Conservation (phyloP, 2,797 vertebrate species). For the Danio jaintianensis region DNA sequence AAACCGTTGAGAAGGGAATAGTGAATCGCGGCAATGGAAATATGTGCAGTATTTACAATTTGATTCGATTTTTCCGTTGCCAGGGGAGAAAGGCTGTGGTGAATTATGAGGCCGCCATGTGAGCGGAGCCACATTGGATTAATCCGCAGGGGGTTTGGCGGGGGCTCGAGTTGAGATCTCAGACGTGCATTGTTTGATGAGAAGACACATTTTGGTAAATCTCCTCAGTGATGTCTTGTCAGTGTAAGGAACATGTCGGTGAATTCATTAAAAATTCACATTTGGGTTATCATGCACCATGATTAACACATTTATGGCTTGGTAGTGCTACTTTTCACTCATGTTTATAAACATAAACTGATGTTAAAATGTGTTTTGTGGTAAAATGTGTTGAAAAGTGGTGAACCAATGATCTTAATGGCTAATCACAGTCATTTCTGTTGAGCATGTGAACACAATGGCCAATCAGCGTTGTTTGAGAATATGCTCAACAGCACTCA, state of each 20-base stretch:
- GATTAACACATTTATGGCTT: not conserved
- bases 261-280: too few species aligned
- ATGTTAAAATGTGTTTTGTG: too few species aligned
- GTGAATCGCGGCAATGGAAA: conserved; percentile 68
- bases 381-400: too few species aligned
- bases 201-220: conserved; percentile 1
- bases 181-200: conserved; percentile 5
- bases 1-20: conserved; percentile 48
- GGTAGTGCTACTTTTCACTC: not conserved
- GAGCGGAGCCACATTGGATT: conserved; percentile 66
- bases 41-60: conserved; percentile 72
- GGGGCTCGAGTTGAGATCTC: not conserved
- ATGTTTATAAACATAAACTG: too few species aligned
- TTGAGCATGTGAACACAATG: too few species aligned
- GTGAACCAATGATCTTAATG: too few species aligned
- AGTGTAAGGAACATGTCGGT: conserved; percentile 3
- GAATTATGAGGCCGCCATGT: conserved; percentile 72
- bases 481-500: too few species aligned
- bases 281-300: too few species aligned
- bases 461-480: too few species aligned
- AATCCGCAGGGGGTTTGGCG: conserved; percentile 54
- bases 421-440: too few species aligned
- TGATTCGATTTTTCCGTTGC: conserved; percentile 75
- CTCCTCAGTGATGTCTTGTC: conserved; percentile 35
- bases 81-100: conserved; percentile 68